Percentiles rank a stretch among this genome's conserved stretches.
These are phyloP conservation scores for Sebastes nivosus DNA, from an alignment of 2,797 vertebrate genomes.

Conservation along the genomic window DNA sequence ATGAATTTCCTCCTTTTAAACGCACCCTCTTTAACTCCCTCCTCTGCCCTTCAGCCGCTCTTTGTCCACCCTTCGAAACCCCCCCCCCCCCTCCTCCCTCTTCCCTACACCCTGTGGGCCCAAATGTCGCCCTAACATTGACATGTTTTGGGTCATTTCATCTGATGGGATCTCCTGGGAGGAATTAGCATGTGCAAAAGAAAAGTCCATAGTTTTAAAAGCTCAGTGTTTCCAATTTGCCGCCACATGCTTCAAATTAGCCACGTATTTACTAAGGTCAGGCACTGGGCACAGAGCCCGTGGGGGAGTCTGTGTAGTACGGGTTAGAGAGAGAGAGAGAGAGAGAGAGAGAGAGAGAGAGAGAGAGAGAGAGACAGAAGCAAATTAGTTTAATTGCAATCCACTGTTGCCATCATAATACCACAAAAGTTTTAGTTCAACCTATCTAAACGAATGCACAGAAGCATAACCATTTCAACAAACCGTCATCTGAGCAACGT, in stretches of 20 bases:
- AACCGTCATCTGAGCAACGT: conserved; percentile 1
- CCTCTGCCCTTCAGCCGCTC: conserved; percentile 40
- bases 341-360: conserved; percentile 10
- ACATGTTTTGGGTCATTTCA: conserved; percentile 81
- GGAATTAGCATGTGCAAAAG: conserved; percentile 89
- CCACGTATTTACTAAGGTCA: conserved; percentile 90
- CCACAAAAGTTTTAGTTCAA: conserved; percentile 27
- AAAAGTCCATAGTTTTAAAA: conserved; percentile 89
- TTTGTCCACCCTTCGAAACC: conserved; percentile 38
- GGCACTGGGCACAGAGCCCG: conserved; percentile 85
- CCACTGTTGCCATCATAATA: conserved; percentile 32
- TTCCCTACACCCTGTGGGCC: conserved; percentile 29
- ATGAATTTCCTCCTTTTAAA: conserved; percentile 46
- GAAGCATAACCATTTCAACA: conserved; percentile 38
- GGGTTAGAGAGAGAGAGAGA: conserved; percentile 17
- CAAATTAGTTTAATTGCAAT: conserved; percentile 47
- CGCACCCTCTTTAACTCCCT: conserved; percentile 40
- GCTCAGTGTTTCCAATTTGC: conserved; percentile 92
- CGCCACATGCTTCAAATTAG: conserved; percentile 93
- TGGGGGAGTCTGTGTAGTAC: conserved; percentile 74
- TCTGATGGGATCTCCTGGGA: conserved; percentile 87
- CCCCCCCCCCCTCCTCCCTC: background rate
- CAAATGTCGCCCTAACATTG: conserved; percentile 66
- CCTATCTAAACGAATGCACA: conserved; percentile 42
- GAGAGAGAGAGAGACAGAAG: background rate